Evolutionary conservation across 2,113 vertebrate species (phyloP).

Genomic region (Sterrhoptilus dennistouni): DNA sequence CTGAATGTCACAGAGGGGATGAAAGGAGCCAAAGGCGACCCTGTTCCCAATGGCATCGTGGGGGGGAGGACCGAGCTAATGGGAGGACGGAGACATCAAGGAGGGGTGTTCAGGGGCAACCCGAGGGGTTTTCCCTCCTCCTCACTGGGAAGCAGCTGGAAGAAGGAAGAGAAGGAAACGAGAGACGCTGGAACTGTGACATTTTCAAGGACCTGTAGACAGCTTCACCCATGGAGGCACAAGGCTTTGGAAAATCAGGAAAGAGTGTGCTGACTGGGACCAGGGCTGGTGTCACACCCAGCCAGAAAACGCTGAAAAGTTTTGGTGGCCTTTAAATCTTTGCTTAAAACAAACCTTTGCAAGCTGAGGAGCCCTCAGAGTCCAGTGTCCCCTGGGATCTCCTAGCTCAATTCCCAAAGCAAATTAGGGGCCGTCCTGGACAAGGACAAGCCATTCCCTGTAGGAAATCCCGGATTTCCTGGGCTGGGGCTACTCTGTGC

Average conservation of each 20-base stretch:
- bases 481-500: neutral
- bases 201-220: neutral
- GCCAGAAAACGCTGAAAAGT: fast-evolving
- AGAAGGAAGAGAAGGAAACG: neutral
- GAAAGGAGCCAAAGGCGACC: neutral
- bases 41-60: fast-evolving
- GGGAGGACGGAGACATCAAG: neutral
- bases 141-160: neutral
- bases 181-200: neutral
- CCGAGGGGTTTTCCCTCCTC: neutral
- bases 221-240: fast-evolving
- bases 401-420: neutral
- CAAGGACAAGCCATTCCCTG: neutral
- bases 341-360: neutral
- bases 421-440: neutral
- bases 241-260: neutral
- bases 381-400: neutral
- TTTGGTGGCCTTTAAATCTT: neutral
- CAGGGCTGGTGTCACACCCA: fast-evolving
- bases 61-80: neutral
- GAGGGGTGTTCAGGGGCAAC: neutral
- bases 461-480: neutral
- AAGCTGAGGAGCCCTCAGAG: neutral
- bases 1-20: neutral
- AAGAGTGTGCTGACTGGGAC: fast-evolving